Base-by-base conservation (phyloP, 1,140 invertebrate species). In the Tetramorium parvispinum region DNA sequence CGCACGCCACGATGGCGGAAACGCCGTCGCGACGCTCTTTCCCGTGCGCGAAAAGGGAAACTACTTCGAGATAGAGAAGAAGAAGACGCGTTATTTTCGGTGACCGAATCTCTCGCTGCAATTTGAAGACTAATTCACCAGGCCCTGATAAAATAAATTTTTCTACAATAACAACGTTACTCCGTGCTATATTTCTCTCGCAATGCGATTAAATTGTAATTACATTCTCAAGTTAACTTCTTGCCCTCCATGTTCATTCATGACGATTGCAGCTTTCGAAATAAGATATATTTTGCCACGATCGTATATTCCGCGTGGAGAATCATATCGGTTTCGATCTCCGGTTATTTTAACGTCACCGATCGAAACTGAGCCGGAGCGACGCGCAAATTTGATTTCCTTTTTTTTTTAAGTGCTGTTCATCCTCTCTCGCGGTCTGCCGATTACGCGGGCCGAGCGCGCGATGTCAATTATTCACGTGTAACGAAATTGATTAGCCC, bases 401-500 rank as follows among this genome's bases (percentile, higher is more conserved):
- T 7, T 46, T 55, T 73, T 66, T 78, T 66, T 57, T 73, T 32
- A 53, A 70, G 78, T 70, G 79, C 66, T 24, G 43, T 37, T 83
- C 68, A 83, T 83, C 68, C 68, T 49, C 53, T 43, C 68, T 73
- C 40, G 79, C 68, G 79, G 40, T 83, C 68, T 46, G 53, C 53
- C 68, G 79, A 83, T 83, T 73, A 73, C 53, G 32, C 16, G 53
- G 40, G 18, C 2, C 51, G 51, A 57, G 66, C 66, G 78, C 21
- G 43, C 53, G 53, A 59, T 73, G 68, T 83, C 79, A 83, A 83
- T 83, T 83, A 83, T 59, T 73, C 79, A 55, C 79, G 37, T 73
- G 68, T 73, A 83, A 83, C 79, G 68, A 73, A 83, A 83, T 83
- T 83, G 68, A 83, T 83, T 83, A 83, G 53, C 53, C 40, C 53